Evolutionary conservation across 92 coral and sea anemone genomes (phyloP).

Genomic region (Isaurus tuberculatus): DNA sequence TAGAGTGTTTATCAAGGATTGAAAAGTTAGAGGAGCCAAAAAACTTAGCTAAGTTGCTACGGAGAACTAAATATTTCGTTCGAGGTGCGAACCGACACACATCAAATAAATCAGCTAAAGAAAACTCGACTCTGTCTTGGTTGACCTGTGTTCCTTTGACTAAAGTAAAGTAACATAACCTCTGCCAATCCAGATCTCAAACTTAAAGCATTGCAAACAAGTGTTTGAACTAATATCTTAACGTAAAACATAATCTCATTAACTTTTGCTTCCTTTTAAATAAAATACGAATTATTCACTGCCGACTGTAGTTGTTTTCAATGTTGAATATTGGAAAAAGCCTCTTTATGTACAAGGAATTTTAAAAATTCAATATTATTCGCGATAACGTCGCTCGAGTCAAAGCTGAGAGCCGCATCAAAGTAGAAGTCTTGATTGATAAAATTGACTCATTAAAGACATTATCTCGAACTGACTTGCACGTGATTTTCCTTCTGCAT

Average conservation of each 20-base stretch:
- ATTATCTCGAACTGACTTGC: no score
- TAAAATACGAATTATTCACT: background rate
- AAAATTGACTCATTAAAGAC: no score
- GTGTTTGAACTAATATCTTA: background rate
- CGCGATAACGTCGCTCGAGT: background rate
- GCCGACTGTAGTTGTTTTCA: background rate
- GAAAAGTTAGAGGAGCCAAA: background rate
- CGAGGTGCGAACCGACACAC: background rate
- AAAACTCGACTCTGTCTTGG: background rate
- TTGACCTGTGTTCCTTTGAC: background rate
- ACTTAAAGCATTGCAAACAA: background rate
- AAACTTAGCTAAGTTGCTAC: background rate
- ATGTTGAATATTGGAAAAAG: background rate
- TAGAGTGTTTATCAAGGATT: background rate
- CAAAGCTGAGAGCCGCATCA: no score
- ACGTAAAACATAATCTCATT: background rate
- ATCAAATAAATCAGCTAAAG: background rate
- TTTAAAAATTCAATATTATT: background rate
- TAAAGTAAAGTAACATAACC: background rate
- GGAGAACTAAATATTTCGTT: background rate
- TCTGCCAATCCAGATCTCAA: background rate
- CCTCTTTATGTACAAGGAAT: background rate
- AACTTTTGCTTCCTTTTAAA: background rate
- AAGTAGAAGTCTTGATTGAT: no score
- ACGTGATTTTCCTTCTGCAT: no score